Base-by-base conservation (phyloP, 1,140 invertebrate genomes). In the Adoxophyes honmai region DNA sequence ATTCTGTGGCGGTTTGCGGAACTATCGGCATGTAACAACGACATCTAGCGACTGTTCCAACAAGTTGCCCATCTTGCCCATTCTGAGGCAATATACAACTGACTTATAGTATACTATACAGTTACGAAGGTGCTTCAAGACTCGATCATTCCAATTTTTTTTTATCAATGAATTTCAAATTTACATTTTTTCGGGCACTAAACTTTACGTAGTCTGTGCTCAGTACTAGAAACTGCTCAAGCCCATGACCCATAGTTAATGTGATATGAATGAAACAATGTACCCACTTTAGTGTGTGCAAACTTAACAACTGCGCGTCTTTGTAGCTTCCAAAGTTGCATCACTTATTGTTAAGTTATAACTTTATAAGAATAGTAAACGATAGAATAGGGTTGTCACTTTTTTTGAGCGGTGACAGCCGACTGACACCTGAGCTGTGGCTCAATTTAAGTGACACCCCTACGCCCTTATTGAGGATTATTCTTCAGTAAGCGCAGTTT, bases 251-350 rank as follows among this genome's bases (percentile, higher is more conserved):
- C 42, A 48, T 48, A 48, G 42, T 48, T 35, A 35, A 35, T 35
- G 33, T 35, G 33, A 53, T 35, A 53, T 53, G 14, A 38, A 35
- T 53, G 21, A 14, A 33, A 14, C 9, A 15, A 13, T 34, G 14
- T 16, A 0, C 34, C 0, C 14, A 36, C 52, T 11, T n/a, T 48
- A 35, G 33, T 34, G 5, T 53, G 11, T 14, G 34, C 1, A 36
- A 53, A 34, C 28, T 14, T 56, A 55, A 34, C n/a, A 44, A 55
- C 62, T 65, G 59, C 61, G 63, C 58, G 28, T 34, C 7, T 44
- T 13, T 64, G 59, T 66, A 59, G 55, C 64, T 67, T 64, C 34
- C 39, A 60, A 61, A 66, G 64, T 66, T 70, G 51, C 59, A 66
- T 61, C 34, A 34, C 51, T 52, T 42, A 48, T 15, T 52, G 16